phyloP scores from a whole-genome alignment of 1,140 invertebrate species.

The Contarinia nasturtii region DNA sequence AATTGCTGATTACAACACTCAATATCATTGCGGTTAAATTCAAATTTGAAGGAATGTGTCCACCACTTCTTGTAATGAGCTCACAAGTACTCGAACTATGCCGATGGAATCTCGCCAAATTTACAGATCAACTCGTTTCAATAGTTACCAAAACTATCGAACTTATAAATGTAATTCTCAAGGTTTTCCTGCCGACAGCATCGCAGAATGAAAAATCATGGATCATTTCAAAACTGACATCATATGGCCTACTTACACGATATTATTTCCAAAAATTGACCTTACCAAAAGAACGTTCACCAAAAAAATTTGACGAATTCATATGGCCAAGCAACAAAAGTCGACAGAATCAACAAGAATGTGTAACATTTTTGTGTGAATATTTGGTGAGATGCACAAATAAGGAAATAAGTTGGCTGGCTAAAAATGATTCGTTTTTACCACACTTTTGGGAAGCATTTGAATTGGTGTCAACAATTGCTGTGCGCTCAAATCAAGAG shows the following conservation, averaged over 20 bases:
- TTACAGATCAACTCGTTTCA: constrained; percentile 2
- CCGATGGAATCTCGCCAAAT: constrained; percentile 9
- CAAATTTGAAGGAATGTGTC: constrained; percentile 4
- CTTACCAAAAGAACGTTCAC: constrained; percentile 2
- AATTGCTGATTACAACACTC: constrained; percentile 6
- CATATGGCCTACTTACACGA: constrained; percentile 6
- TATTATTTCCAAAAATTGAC: constrained; percentile 10
- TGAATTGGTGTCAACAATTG: too few species aligned
- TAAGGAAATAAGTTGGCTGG: constrained; percentile 8
- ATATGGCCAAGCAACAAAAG: background rate
- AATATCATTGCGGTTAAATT: constrained; percentile 2
- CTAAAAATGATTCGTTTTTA: constrained; percentile 5
- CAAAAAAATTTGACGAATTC: constrained; percentile 1
- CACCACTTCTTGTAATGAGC: constrained; percentile 6
- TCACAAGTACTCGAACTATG: constrained; percentile 8
- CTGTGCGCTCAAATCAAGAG: too few species aligned
- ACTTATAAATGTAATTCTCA: constrained; percentile 6
- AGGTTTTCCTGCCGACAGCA: constrained; percentile 7
- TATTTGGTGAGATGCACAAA: constrained; percentile 8
- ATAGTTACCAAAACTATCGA: constrained; percentile 4
- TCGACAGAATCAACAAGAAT: background rate
- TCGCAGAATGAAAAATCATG: constrained; percentile 9
- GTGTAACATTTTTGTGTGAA: constrained; percentile 1
- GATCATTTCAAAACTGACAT: constrained; percentile 7
- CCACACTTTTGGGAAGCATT: constrained; percentile 5